Evolutionary conservation across 2,888 invertebrate genomes (phyloP), one percentile per base, ranked within the genome.

Genomic region (Chrysina gloriosa): DNA sequence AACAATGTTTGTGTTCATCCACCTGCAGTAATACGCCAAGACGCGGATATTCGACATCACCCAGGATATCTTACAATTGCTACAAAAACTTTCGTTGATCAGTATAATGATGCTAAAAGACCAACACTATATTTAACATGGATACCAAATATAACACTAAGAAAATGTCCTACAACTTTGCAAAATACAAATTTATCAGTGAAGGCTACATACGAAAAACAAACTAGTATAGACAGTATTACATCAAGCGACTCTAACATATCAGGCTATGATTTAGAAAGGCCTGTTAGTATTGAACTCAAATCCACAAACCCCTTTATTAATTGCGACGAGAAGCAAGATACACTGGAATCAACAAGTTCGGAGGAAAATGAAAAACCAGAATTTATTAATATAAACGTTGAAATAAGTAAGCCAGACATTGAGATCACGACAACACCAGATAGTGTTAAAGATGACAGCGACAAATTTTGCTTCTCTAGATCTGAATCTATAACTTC

Each of bases 1-100:
- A 98, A 98, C 82, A 97, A 98, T 84, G 96, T 98, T 31, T 98
- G 97, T 83, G 97, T 98, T 48, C 97, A 98, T 85, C 96, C 97
- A 3, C 95, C 96, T 52, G 92, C 93, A 0, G 87, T 93, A 70
- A 89, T 93, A 61, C 88, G 95, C 54, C 92, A 92, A 75, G 92
- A 93, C 76, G 88, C 92, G 63, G 95, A 96, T 74, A 89, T 93
- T 27, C 86, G 94, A 0, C 97, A 97, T 79, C 93, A 95, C 83
- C 97, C 97, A 1, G 97, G 92, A 0, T 98, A 98, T 81, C 86
- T 98, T 75, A 95, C 95, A 0, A 90, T 97, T 47, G 92, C 93
- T 11, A 93, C 93, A 16, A 93, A 92, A 83, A 89, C 90, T n/a
- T 91, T 91, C 80, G 87, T 90, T 19, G 90, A 91, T 77, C 89